Evolutionary conservation across 2,888 invertebrate genomes (phyloP), one percentile per base, ranked within the genome.

Genomic region (Agrotis exclamationis): DNA sequence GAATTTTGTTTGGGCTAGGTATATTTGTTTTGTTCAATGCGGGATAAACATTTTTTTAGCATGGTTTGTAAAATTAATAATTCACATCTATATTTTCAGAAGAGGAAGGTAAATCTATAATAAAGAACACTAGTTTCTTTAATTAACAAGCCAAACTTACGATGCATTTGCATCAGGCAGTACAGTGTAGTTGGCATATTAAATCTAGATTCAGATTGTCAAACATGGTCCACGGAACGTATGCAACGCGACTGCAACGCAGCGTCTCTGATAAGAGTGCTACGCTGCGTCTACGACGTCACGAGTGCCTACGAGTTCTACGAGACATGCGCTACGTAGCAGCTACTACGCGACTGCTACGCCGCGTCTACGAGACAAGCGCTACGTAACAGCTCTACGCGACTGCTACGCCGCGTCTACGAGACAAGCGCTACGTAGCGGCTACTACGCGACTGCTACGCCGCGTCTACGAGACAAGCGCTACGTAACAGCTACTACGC

Each of bases 1-100:
- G 14, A 65, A 70, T 66, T 75, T 64, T 75, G 48, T 51, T 60
- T n/a, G 2, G 9, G 11, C 1, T 20, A n/a, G 20, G 56, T 48
- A 22, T 33, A 28, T 18, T 54, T 53, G 22, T 45, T 48, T 48
- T 58, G 20, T 48, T n/a, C 9, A 33, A 13, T 16, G 18, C 6
- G 24, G n/a, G n/a, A n/a, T n/a, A n/a, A n/a, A n/a, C n/a, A n/a
- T n/a, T n/a, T n/a, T n/a, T n/a, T n/a, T n/a, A n/a, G n/a, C n/a
- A n/a, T n/a, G n/a, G 4, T 16, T 16, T 3, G 0, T 56, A 24
- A 24, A 47, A 20, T 1, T 28, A 44, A 56, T 22, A 54, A 20
- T 20, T 20, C 28, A 4, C n/a, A 33, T 2, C 4, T 11, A 1
- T 45, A 39, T 56, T 24, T 39, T 4, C 13, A 0, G 2, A 11